A percentile compares a stretch with the other conserved stretches of the same genome.
These are phyloP conservation scores for Lithosia quadra DNA, from an alignment of 2,888 invertebrate genomes.

Conservation along the genomic window DNA sequence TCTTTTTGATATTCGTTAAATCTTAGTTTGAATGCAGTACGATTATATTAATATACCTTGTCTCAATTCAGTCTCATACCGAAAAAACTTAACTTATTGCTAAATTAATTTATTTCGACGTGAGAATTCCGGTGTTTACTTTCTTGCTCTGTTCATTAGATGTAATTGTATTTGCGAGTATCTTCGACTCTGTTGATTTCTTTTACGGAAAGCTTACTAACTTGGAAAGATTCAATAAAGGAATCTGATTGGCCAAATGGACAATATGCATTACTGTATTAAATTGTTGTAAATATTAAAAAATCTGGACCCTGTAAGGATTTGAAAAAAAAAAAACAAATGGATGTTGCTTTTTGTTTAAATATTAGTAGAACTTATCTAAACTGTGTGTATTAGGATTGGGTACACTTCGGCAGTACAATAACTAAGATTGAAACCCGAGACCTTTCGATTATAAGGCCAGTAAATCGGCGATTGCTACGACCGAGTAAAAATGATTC, in stretches of 20 bases:
- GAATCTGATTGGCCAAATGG: slow-evolving; percentile 1
- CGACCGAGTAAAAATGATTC: no score
- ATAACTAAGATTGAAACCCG: no score
- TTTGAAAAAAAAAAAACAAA: no score
- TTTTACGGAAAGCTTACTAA: slow-evolving; percentile 11
- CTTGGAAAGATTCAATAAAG: slow-evolving; percentile 12
- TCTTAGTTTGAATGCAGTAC: not conserved
- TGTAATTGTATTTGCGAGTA: slow-evolving; percentile 11
- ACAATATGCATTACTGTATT: not conserved
- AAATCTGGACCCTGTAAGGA: no score
- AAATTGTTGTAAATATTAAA: not conserved
- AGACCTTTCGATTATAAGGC: no score
- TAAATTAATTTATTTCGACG: slow-evolving; percentile 8
- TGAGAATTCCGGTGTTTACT: slow-evolving; percentile 11
- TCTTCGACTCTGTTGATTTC: slow-evolving; percentile 10
- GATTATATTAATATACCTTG: not conserved
- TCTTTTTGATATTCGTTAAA: no score
- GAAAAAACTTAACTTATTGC: not conserved
- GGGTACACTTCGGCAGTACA: no score
- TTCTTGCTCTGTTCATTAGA: slow-evolving; percentile 15
- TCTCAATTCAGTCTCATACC: not conserved
- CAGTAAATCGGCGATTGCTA: no score
- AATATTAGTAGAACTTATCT: no score
- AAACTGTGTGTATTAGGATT: no score
- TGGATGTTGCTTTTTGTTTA: no score